Evolutionary conservation across 2,888 invertebrate genomes (phyloP), one percentile per base, ranked within the genome.

Genomic region (Sarcophaga variegata): DNA sequence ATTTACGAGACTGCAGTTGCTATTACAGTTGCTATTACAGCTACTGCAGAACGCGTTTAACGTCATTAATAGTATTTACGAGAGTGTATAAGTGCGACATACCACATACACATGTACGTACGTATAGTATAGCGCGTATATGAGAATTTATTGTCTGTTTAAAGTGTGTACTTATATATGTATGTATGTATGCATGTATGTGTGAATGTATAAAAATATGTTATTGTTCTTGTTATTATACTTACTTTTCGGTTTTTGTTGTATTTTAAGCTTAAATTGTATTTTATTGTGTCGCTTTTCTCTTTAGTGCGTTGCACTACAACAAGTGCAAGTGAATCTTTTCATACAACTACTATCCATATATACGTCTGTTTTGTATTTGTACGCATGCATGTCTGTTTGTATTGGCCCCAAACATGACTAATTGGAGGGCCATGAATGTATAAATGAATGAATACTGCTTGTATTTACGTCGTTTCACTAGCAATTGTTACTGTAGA

Each of bases 341-440:
- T n/a, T 76, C 27, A 45, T 76, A 22, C 20, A 37, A n/a, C 22
- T n/a, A n/a, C 5, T 71, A 20, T 14, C 45, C 3, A 6, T 4
- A 22, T 1, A 1, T 12, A 11, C 5, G 17, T 54, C 54, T 17
- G 66, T 67, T 8, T 10, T 37, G 25, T 64, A 14, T 70, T 45
- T 66, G 12, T 20, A 20, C 17, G 14, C 63, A 10, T 62, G 22
- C 60, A 25, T 74, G 66, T 66, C 17, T 60, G 63, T 59, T 17
- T n/a, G n/a, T 59, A 64, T 70, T 77, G 63, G 37, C 70, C 54
- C 20, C 84, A 72, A 78, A 84, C 81, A 74, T 79, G 85, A 76
- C 84, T 87, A 87, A 87, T 84, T 87, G 84, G 83, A 69, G 80
- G 71, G 80, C 79, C 69, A 69, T 78, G 62, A 86, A 83, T 77